Base-by-base conservation (phyloP, 2,113 vertebrate genomes). In the Platichthys flesus region DNA sequence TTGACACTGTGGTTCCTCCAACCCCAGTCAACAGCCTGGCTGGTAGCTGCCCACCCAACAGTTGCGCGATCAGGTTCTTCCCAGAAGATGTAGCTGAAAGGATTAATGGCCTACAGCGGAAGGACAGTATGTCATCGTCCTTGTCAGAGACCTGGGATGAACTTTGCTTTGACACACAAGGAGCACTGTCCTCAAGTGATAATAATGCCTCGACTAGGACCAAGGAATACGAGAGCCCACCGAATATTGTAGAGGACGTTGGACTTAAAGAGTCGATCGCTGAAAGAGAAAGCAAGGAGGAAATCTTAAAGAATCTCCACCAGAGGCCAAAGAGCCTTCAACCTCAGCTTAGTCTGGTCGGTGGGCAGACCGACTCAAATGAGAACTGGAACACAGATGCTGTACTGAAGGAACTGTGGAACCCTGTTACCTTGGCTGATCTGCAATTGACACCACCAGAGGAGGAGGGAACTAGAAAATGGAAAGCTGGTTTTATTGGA, bases 21-120 rank as follows among this genome's bases (percentile, higher is more conserved):
- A 96, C 96, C 66, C 96, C 96, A 26, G 94, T 95, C 91, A 98
- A 97, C 74, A 98, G 96, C 73, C 92, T 97, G 86, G 94, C 95
- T 45, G 97, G 96, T 82, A 94, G 90, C 64, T 95, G 96, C 67
- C 95, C 95, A 18, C 90, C 96, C 49, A 93, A 91, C 76, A 95
- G 95, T 78, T 95, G 94, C 0, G 93, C 93, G 18, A 83, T 93
- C 77, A 89, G 93, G 15, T 94, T 96, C 89, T 97, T 94, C 82
- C 89, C 95, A 76, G 95, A 97, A 90, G 94, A 95, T 71, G 76
- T 95, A 5, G 89, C 93, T 0, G 95, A 94, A 82, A 96, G 96
- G 89, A 94, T 95, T 67, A 93, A 89, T 67, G 91, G 94, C 79
- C 81, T 95, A 3, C 94, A 91, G 63, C 84, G 84, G 57, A 84